Percentiles rank a stretch among this genome's conserved stretches.
Conservation (phyloP, 2,888 invertebrate species). For the Rhagium mordax region DNA sequence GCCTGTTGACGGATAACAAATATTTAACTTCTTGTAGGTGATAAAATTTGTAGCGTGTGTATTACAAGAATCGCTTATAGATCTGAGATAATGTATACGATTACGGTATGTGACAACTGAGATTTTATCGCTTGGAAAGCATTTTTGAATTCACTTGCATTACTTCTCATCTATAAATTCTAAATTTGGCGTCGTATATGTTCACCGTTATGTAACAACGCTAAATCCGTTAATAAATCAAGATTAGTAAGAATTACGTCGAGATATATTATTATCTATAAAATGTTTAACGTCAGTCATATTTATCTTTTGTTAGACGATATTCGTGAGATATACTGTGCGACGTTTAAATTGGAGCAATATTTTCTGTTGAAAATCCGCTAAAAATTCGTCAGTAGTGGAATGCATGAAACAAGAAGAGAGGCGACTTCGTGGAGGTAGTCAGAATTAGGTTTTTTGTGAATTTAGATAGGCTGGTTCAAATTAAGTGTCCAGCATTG, state of each 20-base stretch:
- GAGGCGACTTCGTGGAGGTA: too few species aligned
- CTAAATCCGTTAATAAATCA: background rate
- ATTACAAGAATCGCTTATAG: slow-evolving; percentile 23
- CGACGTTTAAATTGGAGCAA: too few species aligned
- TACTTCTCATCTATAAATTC: background rate
- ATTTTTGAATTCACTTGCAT: background rate
- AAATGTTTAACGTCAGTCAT: background rate
- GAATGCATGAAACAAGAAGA: too few species aligned
- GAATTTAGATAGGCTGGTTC: too few species aligned
- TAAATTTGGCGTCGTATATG: background rate
- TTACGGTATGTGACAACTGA: slow-evolving; percentile 33
- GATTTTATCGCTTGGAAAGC: slow-evolving; percentile 15
- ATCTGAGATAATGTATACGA: slow-evolving; percentile 32
- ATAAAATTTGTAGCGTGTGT: slow-evolving; percentile 22
- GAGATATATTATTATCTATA: background rate
- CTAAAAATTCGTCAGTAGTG: too few species aligned
- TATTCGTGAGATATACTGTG: too few species aligned
- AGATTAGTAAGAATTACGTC: background rate
- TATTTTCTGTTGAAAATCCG: too few species aligned
- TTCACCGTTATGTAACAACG: background rate
- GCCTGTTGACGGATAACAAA: slow-evolving; percentile 20
- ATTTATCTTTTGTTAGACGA: too few species aligned
- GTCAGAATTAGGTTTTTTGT: too few species aligned
- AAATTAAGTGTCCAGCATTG: too few species aligned
- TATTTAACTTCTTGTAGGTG: slow-evolving; percentile 20